Base-by-base conservation (phyloP, 2,888 invertebrate species). In the Catocala fraxini region DNA sequence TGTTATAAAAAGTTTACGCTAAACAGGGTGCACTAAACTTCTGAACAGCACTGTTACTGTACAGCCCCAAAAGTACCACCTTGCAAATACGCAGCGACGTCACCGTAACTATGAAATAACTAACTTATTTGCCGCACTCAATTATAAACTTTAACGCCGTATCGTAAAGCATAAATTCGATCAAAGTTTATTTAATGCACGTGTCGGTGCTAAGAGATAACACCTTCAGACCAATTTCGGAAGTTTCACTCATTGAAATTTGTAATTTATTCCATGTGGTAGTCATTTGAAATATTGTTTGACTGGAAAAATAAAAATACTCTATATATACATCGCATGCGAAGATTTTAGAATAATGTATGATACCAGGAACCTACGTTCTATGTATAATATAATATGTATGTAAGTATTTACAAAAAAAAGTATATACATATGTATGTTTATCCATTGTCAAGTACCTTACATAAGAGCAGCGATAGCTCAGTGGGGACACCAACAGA, bases 51-150 rank as follows among this genome's bases (percentile, higher is more conserved):
- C 39, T 43, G 39, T 45, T 45, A 45, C 51, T 35, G n/a, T 25
- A 12, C 4, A 39, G 25, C 41, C 33, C 15, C 12, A 52, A 52
- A 59, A 41, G 51, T 55, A 49, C 43, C 35, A 56, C 63, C 51
- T 53, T 25, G 15, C 54, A 58, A 63, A 66, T 59, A 59, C 42
- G 13, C 12, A 25, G 42, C 42, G 48, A 56, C 51, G 15, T 15
- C 11, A 47, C 55, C 58, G 46, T 47, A 46, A n/a, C 57, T 58
- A 55, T 58, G 55, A 58, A 62, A 57, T 47, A 59, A 42, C 12
- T 13, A 51, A 51, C 35, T 47, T 34, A 34, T 49, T n/a, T 11
- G 5, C 34, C 1, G 11, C 55, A 52, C 5, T 13, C 55, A 51
- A 63, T 34, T 46, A 58, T 51, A 35, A 55, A 58, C 55, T 51